These are phyloP conservation scores for Danionella cerebrum DNA, from an alignment of 2,113 vertebrate genomes.

Conservation along the genomic window DNA sequence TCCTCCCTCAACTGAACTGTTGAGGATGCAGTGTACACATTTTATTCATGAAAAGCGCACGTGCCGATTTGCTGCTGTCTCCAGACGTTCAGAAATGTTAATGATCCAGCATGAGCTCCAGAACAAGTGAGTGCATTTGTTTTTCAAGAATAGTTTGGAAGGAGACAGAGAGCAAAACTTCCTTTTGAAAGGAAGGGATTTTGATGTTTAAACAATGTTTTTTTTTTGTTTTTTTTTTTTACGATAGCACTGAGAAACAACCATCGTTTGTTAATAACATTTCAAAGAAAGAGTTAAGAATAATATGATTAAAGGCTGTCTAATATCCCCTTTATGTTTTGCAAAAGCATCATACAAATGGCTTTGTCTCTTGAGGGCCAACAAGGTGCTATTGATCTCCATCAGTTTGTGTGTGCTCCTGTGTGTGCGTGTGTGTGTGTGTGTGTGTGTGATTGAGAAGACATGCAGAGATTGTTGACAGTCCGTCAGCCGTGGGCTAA, in stretches of 20 bases:
- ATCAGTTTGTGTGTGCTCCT: slow-evolving; percentile 34
- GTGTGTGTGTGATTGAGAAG: slow-evolving; percentile 32
- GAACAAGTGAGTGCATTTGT: too few species aligned
- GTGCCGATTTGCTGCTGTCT: too few species aligned
- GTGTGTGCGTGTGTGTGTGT: slow-evolving; percentile 35
- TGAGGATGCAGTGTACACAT: too few species aligned
- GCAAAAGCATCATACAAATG: slow-evolving; percentile 32
- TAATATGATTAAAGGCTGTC: slow-evolving; percentile 29
- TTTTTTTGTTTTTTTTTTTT: not conserved
- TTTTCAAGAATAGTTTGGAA: too few species aligned
- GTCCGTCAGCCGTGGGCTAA: slow-evolving; percentile 37
- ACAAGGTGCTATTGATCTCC: slow-evolving; percentile 40
- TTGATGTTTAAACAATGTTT: not conserved
- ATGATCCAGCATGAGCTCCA: too few species aligned
- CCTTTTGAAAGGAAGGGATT: too few species aligned
- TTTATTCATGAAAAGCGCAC: too few species aligned
- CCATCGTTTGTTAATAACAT: too few species aligned
- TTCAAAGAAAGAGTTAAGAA: not conserved
- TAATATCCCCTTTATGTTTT: slow-evolving; percentile 28
- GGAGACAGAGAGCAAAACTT: too few species aligned
- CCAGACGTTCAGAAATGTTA: too few species aligned
- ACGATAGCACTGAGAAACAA: not conserved
- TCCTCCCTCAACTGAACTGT: too few species aligned
- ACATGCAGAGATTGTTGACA: slow-evolving; percentile 39
- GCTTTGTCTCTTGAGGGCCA: slow-evolving; percentile 35